Percentiles rank a stretch among this genome's conserved stretches.
phyloP scores from a whole-genome alignment of 2,113 vertebrate species.

The Bujurquina vittata region DNA sequence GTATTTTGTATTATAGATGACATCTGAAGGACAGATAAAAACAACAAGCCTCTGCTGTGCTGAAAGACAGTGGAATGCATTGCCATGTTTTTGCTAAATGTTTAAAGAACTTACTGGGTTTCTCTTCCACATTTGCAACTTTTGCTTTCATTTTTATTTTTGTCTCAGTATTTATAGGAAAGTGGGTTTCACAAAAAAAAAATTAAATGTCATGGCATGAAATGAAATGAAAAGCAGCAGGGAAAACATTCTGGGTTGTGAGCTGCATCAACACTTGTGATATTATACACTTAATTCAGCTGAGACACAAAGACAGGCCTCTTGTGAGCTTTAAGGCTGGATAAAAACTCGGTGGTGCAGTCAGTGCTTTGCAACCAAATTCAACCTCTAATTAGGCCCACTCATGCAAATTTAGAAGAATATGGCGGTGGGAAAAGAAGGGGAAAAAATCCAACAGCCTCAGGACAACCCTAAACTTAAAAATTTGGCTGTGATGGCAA shows the following conservation, averaged over 20 bases:
- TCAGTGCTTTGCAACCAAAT: constrained; percentile 61
- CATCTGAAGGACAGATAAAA: background rate
- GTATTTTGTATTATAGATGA: constrained; percentile 15
- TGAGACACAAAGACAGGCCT: constrained; percentile 51
- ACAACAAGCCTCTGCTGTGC: background rate
- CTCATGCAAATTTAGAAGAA: constrained; percentile 65
- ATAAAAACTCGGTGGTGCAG: constrained; percentile 52
- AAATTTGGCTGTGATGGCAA: constrained; percentile 64
- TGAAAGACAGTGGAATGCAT: background rate
- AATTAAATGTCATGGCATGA: background rate
- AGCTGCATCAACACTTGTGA: constrained; percentile 50
- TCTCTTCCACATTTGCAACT: background rate
- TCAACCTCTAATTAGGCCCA: constrained; percentile 68
- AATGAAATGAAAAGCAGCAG: constrained; percentile 34
- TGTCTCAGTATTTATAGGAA: constrained; percentile 1
- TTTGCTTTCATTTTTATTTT: constrained; percentile 6
- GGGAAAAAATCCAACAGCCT: constrained; percentile 38
- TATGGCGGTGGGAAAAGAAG: constrained; percentile 43
- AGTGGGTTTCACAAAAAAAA: background rate
- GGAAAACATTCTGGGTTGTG: constrained; percentile 23
- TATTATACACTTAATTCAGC: constrained; percentile 52
- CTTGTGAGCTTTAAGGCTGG: constrained; percentile 57
- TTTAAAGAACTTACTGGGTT: background rate
- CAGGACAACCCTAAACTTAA: constrained; percentile 56
- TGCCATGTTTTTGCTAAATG: background rate